Evolutionary conservation across 2,888 invertebrate species (phyloP).

Genomic region (Agriopis marginaria): DNA sequence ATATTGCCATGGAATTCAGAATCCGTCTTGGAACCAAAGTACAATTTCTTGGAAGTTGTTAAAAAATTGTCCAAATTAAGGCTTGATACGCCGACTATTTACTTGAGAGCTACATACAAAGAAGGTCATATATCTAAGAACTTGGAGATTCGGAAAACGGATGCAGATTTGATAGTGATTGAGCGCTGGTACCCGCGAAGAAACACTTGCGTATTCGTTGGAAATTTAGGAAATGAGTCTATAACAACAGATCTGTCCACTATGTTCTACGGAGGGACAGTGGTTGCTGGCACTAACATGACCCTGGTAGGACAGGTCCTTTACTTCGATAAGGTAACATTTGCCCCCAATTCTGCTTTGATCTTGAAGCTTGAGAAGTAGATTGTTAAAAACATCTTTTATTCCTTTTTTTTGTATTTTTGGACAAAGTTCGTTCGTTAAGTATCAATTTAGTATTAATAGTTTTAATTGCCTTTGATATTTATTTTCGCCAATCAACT

Average conservation of each 20-base stretch:
- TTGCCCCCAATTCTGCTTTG: constrained; percentile 76
- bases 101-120: constrained; percentile 90
- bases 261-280: constrained; percentile 91
- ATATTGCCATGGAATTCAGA: constrained; percentile 89
- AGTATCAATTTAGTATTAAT: constrained; percentile 12
- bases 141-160: constrained; percentile 88
- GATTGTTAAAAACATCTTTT: neutral
- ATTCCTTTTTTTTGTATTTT: neutral
- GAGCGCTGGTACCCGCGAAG: constrained; percentile 93
- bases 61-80: constrained; percentile 87
- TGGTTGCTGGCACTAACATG: constrained; percentile 74
- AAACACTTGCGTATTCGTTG: constrained; percentile 91
- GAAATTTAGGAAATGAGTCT: constrained; percentile 88
- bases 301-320: constrained; percentile 71
- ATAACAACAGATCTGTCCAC: constrained; percentile 90
- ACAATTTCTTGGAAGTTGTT: constrained; percentile 84
- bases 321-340: constrained; percentile 77
- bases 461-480: neutral
- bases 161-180: constrained; percentile 89
- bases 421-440: neutral
- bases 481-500: neutral
- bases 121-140: constrained; percentile 88
- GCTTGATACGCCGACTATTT: constrained; percentile 89
- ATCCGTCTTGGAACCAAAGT: constrained; percentile 77
- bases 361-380: constrained; percentile 79